Evolutionary conservation across 2,113 vertebrate genomes (phyloP).

Genomic region (Tragulus kanchil): DNA sequence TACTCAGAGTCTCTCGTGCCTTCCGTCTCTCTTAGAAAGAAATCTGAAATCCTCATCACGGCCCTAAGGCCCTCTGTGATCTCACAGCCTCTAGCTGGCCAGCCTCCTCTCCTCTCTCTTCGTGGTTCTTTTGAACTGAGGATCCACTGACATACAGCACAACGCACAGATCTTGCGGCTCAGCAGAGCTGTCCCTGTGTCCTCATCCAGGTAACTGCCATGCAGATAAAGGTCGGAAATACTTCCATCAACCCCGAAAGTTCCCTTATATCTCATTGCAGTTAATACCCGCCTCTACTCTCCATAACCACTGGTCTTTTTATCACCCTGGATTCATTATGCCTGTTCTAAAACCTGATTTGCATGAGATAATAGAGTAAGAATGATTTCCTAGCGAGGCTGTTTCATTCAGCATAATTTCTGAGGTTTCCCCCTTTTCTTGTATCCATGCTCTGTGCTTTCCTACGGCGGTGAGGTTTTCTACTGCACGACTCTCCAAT

Average conservation of each 20-base stretch:
- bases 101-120: not conserved
- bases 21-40: not conserved
- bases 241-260: not conserved
- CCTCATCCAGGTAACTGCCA: not conserved
- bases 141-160: not conserved
- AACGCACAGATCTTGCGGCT: not conserved
- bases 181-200: rapidly evolving
- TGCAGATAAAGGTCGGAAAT: not conserved
- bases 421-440: not conserved
- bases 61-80: not conserved
- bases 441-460: not conserved
- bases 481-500: not conserved
- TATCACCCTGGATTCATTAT: not conserved
- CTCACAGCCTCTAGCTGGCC: not conserved
- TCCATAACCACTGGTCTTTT: not conserved
- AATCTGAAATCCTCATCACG: not conserved
- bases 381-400: not conserved
- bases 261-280: not conserved
- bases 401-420: not conserved
- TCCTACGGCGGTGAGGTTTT: not conserved
- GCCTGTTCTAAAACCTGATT: not conserved
- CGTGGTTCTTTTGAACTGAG: not conserved
- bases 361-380: not conserved
- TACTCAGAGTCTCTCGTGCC: not conserved
- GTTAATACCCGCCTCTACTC: not conserved